These are phyloP conservation scores for Lasiommata megera DNA, from an alignment of 2,888 invertebrate genomes.

Conservation along the genomic window DNA sequence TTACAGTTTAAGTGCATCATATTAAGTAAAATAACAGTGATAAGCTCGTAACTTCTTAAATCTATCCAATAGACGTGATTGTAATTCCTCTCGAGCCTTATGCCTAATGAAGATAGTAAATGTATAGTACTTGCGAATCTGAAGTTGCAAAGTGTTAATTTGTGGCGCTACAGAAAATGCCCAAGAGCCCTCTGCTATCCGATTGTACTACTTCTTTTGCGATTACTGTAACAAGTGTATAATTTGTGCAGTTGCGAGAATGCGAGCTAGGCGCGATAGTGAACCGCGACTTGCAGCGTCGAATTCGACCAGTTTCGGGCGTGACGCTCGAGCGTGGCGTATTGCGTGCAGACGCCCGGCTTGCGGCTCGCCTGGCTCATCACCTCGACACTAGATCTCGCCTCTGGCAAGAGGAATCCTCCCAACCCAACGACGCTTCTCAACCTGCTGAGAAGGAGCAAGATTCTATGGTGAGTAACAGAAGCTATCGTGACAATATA, in stretches of 20 bases:
- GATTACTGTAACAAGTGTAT: too few relatives aligned
- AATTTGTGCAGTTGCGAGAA: constrained; percentile 85
- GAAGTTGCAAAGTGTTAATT: too few relatives aligned
- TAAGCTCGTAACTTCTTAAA: too few relatives aligned
- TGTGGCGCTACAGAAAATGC: too few relatives aligned
- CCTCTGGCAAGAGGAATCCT: constrained; percentile 83
- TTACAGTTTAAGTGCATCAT: too few relatives aligned
- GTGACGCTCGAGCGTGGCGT: constrained; percentile 94
- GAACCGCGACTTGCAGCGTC: constrained; percentile 96
- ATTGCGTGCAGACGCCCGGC: constrained; percentile 94
- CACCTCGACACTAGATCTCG: constrained; percentile 93
- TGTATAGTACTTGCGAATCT: too few relatives aligned
- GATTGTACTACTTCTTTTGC: too few relatives aligned
- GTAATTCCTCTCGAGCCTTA: too few relatives aligned
- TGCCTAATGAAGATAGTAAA: too few relatives aligned
- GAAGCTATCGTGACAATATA: neutral
- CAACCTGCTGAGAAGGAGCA: neutral
- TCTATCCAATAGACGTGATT: too few relatives aligned
- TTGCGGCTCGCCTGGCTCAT: constrained; percentile 95
- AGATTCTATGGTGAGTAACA: neutral
- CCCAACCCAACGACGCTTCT: neutral
- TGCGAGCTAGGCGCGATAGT: constrained; percentile 97
- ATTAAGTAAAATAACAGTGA: too few relatives aligned
- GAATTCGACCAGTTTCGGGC: constrained; percentile 95
- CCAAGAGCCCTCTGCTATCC: too few relatives aligned